Base-by-base conservation (phyloP, 2,113 vertebrate genomes). In the Chlamydotis undulata region DNA sequence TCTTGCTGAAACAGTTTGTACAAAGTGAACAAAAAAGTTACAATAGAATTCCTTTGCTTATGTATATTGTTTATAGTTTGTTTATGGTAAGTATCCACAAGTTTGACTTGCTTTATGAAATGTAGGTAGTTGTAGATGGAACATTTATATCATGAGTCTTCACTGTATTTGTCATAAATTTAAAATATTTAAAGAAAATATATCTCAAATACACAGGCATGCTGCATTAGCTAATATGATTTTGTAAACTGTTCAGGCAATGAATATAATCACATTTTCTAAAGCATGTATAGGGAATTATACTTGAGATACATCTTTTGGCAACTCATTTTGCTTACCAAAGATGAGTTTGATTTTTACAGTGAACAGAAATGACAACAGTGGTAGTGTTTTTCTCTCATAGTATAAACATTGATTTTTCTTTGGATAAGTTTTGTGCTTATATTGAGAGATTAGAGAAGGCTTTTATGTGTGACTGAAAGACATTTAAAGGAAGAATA, bases 81-180 rank as follows among this genome's bases (percentile, higher is more conserved):
- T 52, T 53, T 83, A 22, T 39, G 31, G 26, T 31, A 21, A 47
- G 14, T 53, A 59, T 28, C 33, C 35, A 33, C 18, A 68, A 35
- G 10, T 35, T 94, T 41, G 33, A 24, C 45, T 70, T 59, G 7
- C 37, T 78, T 78, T 21, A 50, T 57, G n/a, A 64, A 71, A 45
- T 1, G 3, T 5, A 33, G 8, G 18, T 31, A 35, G 29, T 35
- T 57, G 43, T 33, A 77, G 43, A 26, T 49, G 0, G 1, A 35
- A 23, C 14, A 12, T 53, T 41, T 82, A 3, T 59, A 24, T n/a
- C 2, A 0, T 29, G 6, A 50, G 6, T 82, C 37, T 85, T 78
- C 28, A 25, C 15, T 37, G 8, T 22, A 49, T 71, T 67, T 73
- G 18, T 83, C 45, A 78, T 70, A 79, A 79, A 90, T 39, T 2